Percentiles rank a stretch among this genome's conserved stretches.
Conservation (phyloP, 2,797 vertebrate species). For the Poecile montanus region DNA sequence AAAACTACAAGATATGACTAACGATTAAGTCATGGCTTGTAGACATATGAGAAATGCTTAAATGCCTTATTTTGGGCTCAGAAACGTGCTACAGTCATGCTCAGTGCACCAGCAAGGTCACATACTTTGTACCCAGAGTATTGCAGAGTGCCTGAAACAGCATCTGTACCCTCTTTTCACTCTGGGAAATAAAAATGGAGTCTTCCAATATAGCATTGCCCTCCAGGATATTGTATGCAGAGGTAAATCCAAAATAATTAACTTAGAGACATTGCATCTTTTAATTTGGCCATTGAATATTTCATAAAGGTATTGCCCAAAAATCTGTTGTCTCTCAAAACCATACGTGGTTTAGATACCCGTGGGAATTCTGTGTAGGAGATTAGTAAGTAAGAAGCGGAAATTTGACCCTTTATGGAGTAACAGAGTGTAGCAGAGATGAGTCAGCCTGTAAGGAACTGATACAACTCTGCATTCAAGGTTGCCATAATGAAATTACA, state of each 20-base stretch:
- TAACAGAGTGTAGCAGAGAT: not conserved
- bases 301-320: not conserved
- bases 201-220: not conserved
- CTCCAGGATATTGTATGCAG: not conserved
- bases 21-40: not conserved
- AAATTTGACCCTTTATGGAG: not conserved
- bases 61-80: not conserved
- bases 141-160: not conserved
- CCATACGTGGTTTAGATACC: not conserved
- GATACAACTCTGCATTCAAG: not conserved
- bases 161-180: not conserved
- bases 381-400: not conserved
- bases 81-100: not conserved
- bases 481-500: conserved; percentile 44
- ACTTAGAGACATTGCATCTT: not conserved
- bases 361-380: not conserved
- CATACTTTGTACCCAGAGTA: not conserved
- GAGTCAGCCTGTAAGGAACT: not conserved
- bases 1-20: not conserved
- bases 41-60: not conserved
- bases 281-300: not conserved
- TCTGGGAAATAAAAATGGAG: not conserved
- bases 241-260: not conserved
- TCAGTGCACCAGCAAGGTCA: not conserved
- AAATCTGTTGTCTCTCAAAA: not conserved